These are phyloP conservation scores for Antrozous pallidus DNA, from an alignment of 2,797 vertebrate genomes.

Conservation along the genomic window DNA sequence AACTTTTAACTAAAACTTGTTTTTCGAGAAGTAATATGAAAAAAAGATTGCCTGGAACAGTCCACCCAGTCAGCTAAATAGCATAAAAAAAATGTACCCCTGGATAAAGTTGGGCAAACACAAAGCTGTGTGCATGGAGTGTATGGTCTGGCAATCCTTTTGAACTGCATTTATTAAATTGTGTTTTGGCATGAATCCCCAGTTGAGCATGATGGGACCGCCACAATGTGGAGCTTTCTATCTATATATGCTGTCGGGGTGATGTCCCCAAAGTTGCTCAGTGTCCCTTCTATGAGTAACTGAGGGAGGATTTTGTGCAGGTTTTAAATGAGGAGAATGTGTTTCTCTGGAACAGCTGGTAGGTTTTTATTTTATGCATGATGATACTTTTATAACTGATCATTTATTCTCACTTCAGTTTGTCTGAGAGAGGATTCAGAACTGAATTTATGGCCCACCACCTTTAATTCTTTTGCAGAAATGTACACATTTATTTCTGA, in stretches of 20 bases:
- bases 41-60: neutral
- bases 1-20: neutral
- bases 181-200: neutral
- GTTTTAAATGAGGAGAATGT: neutral
- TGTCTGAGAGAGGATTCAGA: neutral
- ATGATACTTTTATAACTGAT: conserved; percentile 30
- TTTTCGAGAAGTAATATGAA: neutral
- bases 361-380: neutral
- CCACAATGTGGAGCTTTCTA: neutral
- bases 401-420: conserved; percentile 9
- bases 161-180: neutral
- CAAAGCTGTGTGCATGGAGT: neutral
- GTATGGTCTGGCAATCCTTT: conserved; percentile 3
- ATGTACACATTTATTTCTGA: neutral
- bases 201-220: neutral
- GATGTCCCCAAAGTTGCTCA: neutral
- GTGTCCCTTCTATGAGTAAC: neutral
- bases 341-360: neutral
- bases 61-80: neutral
- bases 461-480: conserved; percentile 17
- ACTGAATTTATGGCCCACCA: neutral
- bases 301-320: neutral
- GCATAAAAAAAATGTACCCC: neutral
- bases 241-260: neutral
- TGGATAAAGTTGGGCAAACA: neutral